Evolutionary conservation across 2,113 vertebrate species (phyloP).

Genomic region (Girardinichthys multiradiatus): DNA sequence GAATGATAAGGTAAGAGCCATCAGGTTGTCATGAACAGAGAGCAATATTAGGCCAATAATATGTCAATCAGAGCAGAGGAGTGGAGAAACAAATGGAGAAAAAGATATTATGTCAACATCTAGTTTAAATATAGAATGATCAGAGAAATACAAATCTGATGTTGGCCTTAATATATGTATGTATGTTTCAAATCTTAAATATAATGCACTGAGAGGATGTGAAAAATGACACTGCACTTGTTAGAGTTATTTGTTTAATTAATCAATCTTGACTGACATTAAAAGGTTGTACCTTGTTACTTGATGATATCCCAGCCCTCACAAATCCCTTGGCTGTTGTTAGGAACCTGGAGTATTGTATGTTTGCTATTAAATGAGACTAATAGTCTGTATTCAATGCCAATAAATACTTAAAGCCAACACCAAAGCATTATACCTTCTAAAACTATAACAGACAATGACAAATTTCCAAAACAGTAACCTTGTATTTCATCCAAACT

Average conservation of each 20-base stretch:
- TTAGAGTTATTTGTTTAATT: conserved; percentile 44
- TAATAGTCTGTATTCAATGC: conserved; percentile 2
- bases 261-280: conserved; percentile 63
- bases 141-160: conserved; percentile 7
- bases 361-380: conserved; percentile 4
- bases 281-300: conserved; percentile 61
- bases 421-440: neutral
- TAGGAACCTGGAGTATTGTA: neutral
- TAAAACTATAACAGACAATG: conserved; percentile 8
- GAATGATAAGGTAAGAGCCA: conserved; percentile 35
- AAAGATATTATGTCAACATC: conserved; percentile 41
- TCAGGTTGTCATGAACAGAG: conserved; percentile 29
- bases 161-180: neutral
- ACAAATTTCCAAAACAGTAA: neutral
- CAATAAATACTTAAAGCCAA: conserved; percentile 1
- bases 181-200: conserved; percentile 26
- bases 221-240: conserved; percentile 20
- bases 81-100: neutral
- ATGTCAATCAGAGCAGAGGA: conserved; percentile 34
- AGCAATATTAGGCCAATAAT: conserved; percentile 24
- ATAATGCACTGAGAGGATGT: conserved; percentile 34
- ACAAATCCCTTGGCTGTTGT: conserved; percentile 19
- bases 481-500: neutral
- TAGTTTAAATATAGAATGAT: neutral
- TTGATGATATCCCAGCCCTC: conserved; percentile 41